A percentile compares a stretch with the other conserved stretches of the same genome.
These are phyloP conservation scores for Ferdinandea cuprea DNA, from an alignment of 2,888 invertebrate species.

Conservation along the genomic window DNA sequence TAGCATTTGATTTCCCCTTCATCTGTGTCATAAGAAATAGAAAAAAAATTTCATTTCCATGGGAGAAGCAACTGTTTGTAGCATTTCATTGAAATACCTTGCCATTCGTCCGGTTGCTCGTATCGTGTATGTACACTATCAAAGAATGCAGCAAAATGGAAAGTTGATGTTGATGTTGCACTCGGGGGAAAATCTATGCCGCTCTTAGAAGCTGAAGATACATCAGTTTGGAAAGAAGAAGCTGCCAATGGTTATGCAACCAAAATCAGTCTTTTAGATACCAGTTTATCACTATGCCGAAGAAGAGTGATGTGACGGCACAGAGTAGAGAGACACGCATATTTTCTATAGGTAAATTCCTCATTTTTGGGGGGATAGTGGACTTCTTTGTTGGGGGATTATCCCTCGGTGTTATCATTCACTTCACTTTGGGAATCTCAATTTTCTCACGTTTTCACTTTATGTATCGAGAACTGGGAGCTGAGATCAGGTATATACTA, in stretches of 20 bases:
- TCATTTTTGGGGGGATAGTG: conserved; percentile 19
- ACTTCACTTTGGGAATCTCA: conserved; percentile 45
- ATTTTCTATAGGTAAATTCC: conserved; percentile 10
- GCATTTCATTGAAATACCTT: conserved; percentile 47
- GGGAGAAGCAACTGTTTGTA: conserved; percentile 32
- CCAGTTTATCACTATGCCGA: conserved; percentile 28
- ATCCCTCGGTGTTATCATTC: conserved; percentile 47
- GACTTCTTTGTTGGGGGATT: conserved; percentile 20
- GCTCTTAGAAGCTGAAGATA: conserved; percentile 9
- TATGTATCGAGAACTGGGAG: conserved; percentile 10
- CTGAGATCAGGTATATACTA: neutral
- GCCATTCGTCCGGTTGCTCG: conserved; percentile 45
- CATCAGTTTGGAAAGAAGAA: conserved; percentile 23
- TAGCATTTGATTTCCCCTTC: conserved; percentile 14
- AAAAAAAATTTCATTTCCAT: conserved; percentile 17
- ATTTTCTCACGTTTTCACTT: conserved; percentile 73
- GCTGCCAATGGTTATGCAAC: conserved; percentile 50
- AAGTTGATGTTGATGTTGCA: conserved; percentile 44
- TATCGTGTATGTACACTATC: neutral
- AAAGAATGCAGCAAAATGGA: conserved; percentile 61
- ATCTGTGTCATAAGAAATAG: conserved; percentile 6
- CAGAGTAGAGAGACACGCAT: conserved; percentile 16
- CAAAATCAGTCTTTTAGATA: conserved; percentile 44
- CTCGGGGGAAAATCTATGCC: conserved; percentile 45
- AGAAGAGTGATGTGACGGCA: conserved; percentile 56